Evolutionary conservation across 2,888 invertebrate species (phyloP), one percentile per base, ranked within the genome.

Genomic region (Drosophila cyrtoloma): DNA sequence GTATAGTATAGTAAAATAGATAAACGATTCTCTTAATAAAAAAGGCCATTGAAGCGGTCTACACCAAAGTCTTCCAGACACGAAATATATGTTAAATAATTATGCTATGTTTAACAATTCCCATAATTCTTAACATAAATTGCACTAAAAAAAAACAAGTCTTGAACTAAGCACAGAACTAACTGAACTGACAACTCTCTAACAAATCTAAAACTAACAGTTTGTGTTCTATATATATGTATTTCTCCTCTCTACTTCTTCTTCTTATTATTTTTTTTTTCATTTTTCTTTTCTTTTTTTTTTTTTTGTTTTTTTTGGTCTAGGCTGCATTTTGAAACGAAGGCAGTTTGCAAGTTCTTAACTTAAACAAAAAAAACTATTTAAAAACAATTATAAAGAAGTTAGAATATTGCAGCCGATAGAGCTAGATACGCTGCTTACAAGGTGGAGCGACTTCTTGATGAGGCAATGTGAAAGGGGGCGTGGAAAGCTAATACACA

Each of bases 281-380:
- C 1, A 59, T 59, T 57, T 26, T 28, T 19, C 33, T 60, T 61
- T 26, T 52, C 50, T 30, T 26, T 52, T 22, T 22, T 22, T 22
- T 22, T 28, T 84, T 77, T 86, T 44, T 56, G 26, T 84, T 81
- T 86, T 85, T 85, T 86, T 86, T 86, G 88, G 86, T 88, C 84
- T 86, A 86, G 66, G 88, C 86, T 86, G 86, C 84, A 86, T 82
- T 86, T 84, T 80, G 81, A 19, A 61, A 56, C 42, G 65, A 66
- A 79, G 76, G 79, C 79, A 79, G 79, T 79, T 72, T 75, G 62
- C 59, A 67, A 53, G 65, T 57, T 37, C 42, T 58, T 44, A 67
- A 52, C 52, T 57, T 71, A 79, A 69, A 32, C 30, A 62, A 66
- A 12, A 57, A 61, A 71, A 58, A 58, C 35, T 50, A 51, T 55